Evolutionary conservation across 2,113 vertebrate species (phyloP), one percentile per base, ranked within the genome.

Genomic region (Aepyceros melampus): DNA sequence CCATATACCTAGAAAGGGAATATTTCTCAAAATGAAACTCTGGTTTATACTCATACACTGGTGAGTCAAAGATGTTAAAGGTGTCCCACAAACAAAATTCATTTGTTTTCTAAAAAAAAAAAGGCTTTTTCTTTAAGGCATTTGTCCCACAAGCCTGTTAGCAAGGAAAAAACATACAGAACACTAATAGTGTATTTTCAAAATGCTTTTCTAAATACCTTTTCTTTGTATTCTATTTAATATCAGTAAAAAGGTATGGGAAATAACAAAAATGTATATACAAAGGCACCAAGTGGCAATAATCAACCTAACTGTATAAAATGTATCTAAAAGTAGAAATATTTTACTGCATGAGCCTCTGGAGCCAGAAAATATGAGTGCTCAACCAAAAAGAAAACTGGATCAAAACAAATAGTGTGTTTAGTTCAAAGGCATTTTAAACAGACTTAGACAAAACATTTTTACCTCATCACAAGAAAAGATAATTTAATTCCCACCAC

Each of bases 1-100:
- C 99, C 99, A 99, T 99, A 96, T 99, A 99, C 99, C 99, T 99
- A 98, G 43, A 97, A 98, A 99, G 98, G 86, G 79, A 99, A 97
- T 17, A 96, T 51, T 51, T 53, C 94, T 98, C 97, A 98, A 93
- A 98, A 94, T 85, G 81, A 96, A 95, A 95, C 43, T 83, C 4
- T 97, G 87, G 23, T 83, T 89, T 76, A 67, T 6, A 43, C 1
- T 81, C 31, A 60, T 45, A 76, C 60, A 43, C 31, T 71, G 53
- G n/a, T 51, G 76, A 56, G 71, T 53, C 78, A 95, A 95, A 94
- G 82, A 87, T 74, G 14, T 91, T 91, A 96, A 95, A 89, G 8
- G 33, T 49, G 29, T 88, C 71, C 58, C 33, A 89, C 45, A 85
- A 33, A 55, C 81, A 83, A 82, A 83, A 83, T 90, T 91, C 74